Base-by-base conservation (phyloP, 2,797 vertebrate genomes). In the Mallotus villosus region DNA sequence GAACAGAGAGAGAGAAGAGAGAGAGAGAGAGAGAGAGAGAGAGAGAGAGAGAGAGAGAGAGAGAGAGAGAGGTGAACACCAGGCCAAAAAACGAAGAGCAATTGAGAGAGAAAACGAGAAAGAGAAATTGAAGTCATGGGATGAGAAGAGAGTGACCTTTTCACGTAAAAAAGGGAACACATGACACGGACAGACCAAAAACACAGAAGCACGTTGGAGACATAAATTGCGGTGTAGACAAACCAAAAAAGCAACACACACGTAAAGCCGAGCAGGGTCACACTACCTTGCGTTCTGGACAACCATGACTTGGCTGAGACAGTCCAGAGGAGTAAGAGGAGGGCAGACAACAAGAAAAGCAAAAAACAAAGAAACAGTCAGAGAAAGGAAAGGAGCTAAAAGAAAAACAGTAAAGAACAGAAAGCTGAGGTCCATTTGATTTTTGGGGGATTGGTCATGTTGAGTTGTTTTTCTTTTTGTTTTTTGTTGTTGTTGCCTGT, bases 221-320 rank as follows among this genome's bases (percentile, higher is more conserved):
- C 76, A 59, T 65, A 74, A 73, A 64, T 78, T 62, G 37, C 77
- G 66, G 32, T 66, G 71, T 22, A 41, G 32, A 82, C 80, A 75
- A 57, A 68, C 73, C 74, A 82, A 85, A 80, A 58, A 73, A 72
- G 69, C 19, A 72, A 88, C 83, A 90, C 83, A 73, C 90, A 91
- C 84, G 64, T 76, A 92, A 91, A 89, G 81, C 82, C 82, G 55
- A 41, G 85, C 92, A 92, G 90, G 77, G 87, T 69, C 90, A 96
- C 95, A 90, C 91, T 99, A 99, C 98, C 98, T 99, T 94, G 97
- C 97, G 85, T 99, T 99, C 95, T 99, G 98, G 94, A 99, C 98
- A 96, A 99, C 98, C 98, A 99, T 99, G 93, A 99, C 98, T 98
- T 99, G 98, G 86, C 98, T 99, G 95, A 90, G 95, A 91, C 90